These are phyloP conservation scores for Drosophila aff. DNA, from an alignment of 1,140 invertebrate genomes.

Conservation along the genomic window DNA sequence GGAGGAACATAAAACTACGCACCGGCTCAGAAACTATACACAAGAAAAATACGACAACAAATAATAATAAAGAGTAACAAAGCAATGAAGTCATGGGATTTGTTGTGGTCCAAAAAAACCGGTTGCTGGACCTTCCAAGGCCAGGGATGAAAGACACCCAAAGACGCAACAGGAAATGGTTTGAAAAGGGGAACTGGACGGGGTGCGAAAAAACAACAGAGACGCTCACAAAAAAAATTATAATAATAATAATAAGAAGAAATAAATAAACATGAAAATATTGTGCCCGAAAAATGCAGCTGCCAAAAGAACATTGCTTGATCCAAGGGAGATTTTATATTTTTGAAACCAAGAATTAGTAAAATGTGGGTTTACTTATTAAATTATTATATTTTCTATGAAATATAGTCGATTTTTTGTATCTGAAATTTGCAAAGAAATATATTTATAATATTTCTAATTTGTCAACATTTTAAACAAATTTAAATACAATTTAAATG, in stretches of 20 bases:
- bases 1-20: slow-evolving; percentile 22
- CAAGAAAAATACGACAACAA: neutral
- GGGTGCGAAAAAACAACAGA: slow-evolving; percentile 7
- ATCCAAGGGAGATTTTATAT: neutral
- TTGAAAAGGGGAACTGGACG: slow-evolving; percentile 1
- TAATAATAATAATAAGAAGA: too few species aligned
- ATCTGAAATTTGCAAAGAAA: neutral
- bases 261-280: slow-evolving; percentile 1
- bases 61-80: neutral
- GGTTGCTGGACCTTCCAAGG: slow-evolving; percentile 27
- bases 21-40: slow-evolving; percentile 5
- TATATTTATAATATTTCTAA: neutral
- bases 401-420: neutral
- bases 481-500: neutral
- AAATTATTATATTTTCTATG: neutral
- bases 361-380: neutral
- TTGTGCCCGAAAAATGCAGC: slow-evolving; percentile 9
- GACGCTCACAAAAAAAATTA: slow-evolving; percentile 14
- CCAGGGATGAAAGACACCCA: slow-evolving; percentile 12
- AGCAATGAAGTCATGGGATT: slow-evolving; percentile 39
- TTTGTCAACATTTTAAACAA: neutral
- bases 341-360: neutral
- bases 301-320: neutral
- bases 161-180: slow-evolving; percentile 36
- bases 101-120: slow-evolving; percentile 35